Evolutionary conservation across 2,888 invertebrate species (phyloP), one percentile per base, ranked within the genome.

Genomic region (Pseudeuparius sepicola): DNA sequence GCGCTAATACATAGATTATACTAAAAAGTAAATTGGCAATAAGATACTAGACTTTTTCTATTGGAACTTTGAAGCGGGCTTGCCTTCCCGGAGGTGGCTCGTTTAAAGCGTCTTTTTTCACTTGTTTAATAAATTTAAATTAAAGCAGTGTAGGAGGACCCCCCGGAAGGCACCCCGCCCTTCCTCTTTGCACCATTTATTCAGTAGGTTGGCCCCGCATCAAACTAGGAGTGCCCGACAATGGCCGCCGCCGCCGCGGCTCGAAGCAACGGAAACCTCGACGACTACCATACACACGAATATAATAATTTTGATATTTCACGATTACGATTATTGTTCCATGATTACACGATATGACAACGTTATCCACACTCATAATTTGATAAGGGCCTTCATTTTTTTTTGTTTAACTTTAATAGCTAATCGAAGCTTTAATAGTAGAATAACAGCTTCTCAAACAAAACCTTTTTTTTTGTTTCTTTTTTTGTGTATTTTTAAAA

Each of bases 11-110:
- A 56, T 52, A 50, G 46, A 33, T 24, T 44, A 45, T 41, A 39
- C 40, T 40, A 42, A 45, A 39, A 47, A 47, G 46, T 60, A 62
- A 57, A 59, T 61, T 61, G 60, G 61, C 60, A 61, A 60, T 59
- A 58, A 57, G 58, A 59, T 59, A 58, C 56, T 61, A 56, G 55
- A 58, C 56, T 54, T 57, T 56, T 55, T 58, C 57, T 59, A 59
- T 54, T 57, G 59, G 60, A 61, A 61, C 60, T 60, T 57, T 56
- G 51, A 52, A 51, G 45, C 47, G 44, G 45, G 53, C 47, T 35
- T 40, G 32, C 33, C 34, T 40, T 43, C 36, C 28, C 13, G 30
- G 37, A 14, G 35, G 32, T 43, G 42, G 41, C 37, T 34, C 45
- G 53, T 48, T 48, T 54, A 57, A 57, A 57, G 56, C 56, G 54